Percentiles rank a stretch among this genome's conserved stretches.
Evolutionary conservation across 2,888 invertebrate genomes (phyloP).

Genomic region (Oscheius sp.): DNA sequence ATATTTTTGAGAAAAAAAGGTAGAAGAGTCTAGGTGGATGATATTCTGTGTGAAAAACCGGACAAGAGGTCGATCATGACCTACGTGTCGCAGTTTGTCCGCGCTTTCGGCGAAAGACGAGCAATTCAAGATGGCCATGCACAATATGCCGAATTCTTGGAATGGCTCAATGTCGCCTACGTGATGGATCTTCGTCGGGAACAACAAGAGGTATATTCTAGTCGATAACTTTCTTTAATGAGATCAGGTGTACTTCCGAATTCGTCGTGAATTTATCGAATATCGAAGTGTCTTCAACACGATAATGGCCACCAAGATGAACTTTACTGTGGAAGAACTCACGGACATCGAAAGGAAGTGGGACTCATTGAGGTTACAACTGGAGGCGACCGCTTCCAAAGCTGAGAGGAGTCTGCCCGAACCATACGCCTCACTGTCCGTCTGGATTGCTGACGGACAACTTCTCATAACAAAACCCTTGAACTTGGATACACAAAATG

Average conservation of each 20-base stretch:
- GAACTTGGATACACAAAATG: conserved; percentile 48
- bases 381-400: conserved; percentile 55
- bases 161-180: conserved; percentile 56
- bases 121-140: conserved; percentile 52
- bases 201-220: conserved; percentile 38
- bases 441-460: conserved; percentile 58
- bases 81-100: conserved; percentile 72
- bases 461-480: conserved; percentile 49
- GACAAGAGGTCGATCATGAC: conserved; percentile 73
- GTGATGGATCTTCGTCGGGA: conserved; percentile 41
- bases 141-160: conserved; percentile 51
- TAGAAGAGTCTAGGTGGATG: conserved; percentile 64
- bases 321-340: conserved; percentile 59
- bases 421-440: conserved; percentile 55
- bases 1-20: background rate
- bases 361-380: conserved; percentile 56
- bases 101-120: conserved; percentile 57
- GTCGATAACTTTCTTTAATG: background rate
- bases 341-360: conserved; percentile 62
- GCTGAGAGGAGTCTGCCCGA: conserved; percentile 55
- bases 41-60: conserved; percentile 70
- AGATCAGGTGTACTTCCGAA: conserved; percentile 54
- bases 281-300: conserved; percentile 60
- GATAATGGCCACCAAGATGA: conserved; percentile 55
- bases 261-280: conserved; percentile 66